A percentile compares a stretch with the other conserved stretches of the same genome.
Evolutionary conservation across 2,113 vertebrate genomes (phyloP).

Genomic region (Engraulis encrasicolus): DNA sequence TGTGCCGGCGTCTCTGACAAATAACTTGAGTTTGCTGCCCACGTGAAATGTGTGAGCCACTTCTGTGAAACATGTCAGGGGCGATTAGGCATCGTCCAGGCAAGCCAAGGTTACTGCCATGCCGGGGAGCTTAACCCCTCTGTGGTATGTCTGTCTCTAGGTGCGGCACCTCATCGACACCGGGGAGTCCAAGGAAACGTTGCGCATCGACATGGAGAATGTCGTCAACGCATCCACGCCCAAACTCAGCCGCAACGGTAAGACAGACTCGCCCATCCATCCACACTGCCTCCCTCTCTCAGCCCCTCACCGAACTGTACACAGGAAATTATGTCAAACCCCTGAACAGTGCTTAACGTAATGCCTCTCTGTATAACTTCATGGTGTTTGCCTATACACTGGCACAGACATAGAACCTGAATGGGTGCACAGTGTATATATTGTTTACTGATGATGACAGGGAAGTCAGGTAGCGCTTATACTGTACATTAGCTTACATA

Average conservation of each 20-base stretch:
- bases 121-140: neutral
- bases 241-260: conserved; percentile 90
- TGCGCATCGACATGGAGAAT: conserved; percentile 89
- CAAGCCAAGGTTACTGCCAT: neutral
- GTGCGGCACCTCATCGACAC: conserved; percentile 90
- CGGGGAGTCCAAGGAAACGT: conserved; percentile 82
- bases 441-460: too few relatives aligned
- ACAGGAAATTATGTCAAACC: neutral
- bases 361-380: neutral
- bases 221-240: conserved; percentile 87
- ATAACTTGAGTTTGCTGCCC: neutral
- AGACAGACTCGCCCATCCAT: conserved; percentile 47
- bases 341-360: too few relatives aligned
- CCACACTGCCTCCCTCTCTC: too few relatives aligned
- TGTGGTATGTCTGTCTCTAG: conserved; percentile 73
- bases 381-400: neutral
- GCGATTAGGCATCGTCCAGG: neutral
- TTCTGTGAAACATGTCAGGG: neutral
- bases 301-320: neutral
- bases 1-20: neutral
- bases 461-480: too few relatives aligned
- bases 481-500: too few relatives aligned
- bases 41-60: neutral
- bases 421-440: too few relatives aligned
- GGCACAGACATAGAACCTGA: neutral